Evolutionary conservation across 1,140 invertebrate genomes (phyloP).

Genomic region (Neuroterus valhalla): DNA sequence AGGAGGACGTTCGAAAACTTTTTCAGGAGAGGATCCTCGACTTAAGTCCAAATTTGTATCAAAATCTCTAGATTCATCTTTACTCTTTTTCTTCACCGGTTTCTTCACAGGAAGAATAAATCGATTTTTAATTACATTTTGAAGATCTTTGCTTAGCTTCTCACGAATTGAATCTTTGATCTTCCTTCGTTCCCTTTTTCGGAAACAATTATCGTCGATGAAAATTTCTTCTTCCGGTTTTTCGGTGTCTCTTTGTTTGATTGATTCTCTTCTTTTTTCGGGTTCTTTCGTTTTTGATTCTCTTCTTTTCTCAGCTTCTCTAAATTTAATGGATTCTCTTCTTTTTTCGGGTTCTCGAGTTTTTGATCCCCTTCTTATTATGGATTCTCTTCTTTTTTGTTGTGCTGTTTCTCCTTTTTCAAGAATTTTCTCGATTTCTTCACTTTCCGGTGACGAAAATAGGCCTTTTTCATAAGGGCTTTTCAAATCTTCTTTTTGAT

Average conservation of each 20-base stretch:
- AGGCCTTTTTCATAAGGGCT: too few relatives aligned
- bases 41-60: background rate
- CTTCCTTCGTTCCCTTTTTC: background rate
- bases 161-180: constrained; percentile 13
- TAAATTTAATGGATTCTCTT: background rate
- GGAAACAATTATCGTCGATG: constrained; percentile 2
- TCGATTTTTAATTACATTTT: background rate
- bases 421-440: constrained; percentile 11
- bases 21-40: background rate
- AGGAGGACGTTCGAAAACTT: constrained; percentile 5
- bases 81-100: background rate
- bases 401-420: too few relatives aligned
- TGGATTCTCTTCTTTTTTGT: background rate
- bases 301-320: background rate
- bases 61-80: background rate
- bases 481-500: background rate
- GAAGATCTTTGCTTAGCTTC: background rate
- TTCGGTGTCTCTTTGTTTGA: background rate
- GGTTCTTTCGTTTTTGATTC: background rate
- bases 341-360: background rate
- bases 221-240: background rate
- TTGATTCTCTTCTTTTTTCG: background rate
- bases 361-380: background rate
- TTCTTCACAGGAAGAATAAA: constrained; percentile 21
- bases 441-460: background rate